Conservation (phyloP, 2,888 invertebrate genomes). For the Neoitamus cyanurus region DNA sequence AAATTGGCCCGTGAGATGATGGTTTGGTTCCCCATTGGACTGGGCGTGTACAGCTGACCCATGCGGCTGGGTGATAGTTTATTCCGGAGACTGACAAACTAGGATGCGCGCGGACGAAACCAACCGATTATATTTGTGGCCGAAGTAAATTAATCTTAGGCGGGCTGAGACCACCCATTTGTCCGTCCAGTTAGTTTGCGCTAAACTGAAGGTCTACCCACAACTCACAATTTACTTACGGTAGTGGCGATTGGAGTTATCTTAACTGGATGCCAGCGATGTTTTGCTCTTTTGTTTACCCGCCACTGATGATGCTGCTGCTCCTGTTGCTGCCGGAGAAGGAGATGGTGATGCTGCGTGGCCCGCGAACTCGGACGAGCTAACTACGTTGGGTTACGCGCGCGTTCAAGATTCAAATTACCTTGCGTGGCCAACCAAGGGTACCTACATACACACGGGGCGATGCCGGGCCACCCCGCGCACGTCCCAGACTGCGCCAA, state of each 20-base stretch:
- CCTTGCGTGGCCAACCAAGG: neutral
- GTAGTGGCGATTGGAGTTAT: constrained; percentile 25
- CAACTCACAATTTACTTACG: constrained; percentile 34
- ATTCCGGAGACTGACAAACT: neutral
- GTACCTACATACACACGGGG: neutral
- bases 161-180: constrained; percentile 48
- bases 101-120: constrained; percentile 21
- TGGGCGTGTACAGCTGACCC: neutral
- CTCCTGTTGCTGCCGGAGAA: neutral
- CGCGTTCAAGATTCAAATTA: constrained; percentile 29
- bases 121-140: constrained; percentile 48
- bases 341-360: neutral
- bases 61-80: constrained; percentile 6
- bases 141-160: constrained; percentile 47
- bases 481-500: neutral
- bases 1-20: neutral
- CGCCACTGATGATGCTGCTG: neutral
- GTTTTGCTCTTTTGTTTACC: constrained; percentile 36
- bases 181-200: constrained; percentile 27
- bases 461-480: neutral
- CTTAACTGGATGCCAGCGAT: constrained; percentile 29
- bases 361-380: neutral
- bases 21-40: neutral
- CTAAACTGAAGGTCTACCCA: constrained; percentile 33
- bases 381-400: constrained; percentile 16